A percentile compares a stretch with the other conserved stretches of the same genome.
Conservation (phyloP, 1,140 invertebrate genomes). For the Uloborus diversus region DNA sequence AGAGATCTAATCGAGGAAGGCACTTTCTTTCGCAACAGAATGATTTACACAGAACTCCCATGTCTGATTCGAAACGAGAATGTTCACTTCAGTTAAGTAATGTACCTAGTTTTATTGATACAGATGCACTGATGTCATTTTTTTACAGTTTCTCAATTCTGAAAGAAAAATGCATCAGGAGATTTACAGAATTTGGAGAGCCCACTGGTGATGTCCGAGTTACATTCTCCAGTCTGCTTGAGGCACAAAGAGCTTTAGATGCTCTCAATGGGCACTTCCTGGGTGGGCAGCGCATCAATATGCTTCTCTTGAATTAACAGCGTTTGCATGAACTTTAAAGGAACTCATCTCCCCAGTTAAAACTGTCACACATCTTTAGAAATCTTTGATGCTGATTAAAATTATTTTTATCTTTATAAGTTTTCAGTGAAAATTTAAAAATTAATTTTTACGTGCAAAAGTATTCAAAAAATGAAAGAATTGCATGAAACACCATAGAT, state of each 20-base stretch:
- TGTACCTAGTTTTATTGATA: slow-evolving; percentile 1
- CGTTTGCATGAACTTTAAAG: no score
- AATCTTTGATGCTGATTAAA: no score
- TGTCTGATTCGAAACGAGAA: no score
- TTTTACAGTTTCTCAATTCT: not conserved
- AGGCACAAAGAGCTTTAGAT: slow-evolving; percentile 17
- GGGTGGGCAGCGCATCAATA: not conserved
- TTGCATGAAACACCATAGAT: no score
- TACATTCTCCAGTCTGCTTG: slow-evolving; percentile 1
- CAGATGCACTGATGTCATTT: not conserved
- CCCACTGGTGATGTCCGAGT: slow-evolving; percentile 31
- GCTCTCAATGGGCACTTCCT: not conserved
- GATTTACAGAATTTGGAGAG: not conserved
- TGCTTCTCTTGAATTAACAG: no score
- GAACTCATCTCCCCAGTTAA: no score
- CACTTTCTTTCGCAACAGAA: not conserved
- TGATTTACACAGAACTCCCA: not conserved
- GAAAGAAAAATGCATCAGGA: not conserved
- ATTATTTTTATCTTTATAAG: no score
- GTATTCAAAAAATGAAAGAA: no score
- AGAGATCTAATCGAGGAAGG: not conserved
- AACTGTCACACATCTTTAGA: no score
- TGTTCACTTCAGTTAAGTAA: slow-evolving; percentile 15
- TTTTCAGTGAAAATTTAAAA: no score
- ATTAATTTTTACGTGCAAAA: no score